Evolutionary conservation across 2,888 invertebrate species (phyloP).

Genomic region (Noctua pronuba): DNA sequence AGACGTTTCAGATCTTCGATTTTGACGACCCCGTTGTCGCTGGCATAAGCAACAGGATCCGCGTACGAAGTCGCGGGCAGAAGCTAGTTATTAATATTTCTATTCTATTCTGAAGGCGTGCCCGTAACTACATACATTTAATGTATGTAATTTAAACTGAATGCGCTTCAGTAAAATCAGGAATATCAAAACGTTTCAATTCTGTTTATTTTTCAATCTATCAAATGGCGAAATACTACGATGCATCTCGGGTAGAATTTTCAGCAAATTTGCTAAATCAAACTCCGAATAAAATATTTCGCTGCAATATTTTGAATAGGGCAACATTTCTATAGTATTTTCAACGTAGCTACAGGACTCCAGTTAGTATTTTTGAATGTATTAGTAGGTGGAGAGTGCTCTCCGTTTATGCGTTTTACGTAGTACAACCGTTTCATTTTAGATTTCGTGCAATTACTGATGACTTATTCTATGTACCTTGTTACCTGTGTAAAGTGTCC

Average conservation of each 20-base stretch:
- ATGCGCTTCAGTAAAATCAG: slow-evolving; percentile 25
- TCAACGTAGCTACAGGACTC: not conserved
- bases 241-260: slow-evolving; percentile 9
- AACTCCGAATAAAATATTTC: slow-evolving; percentile 43
- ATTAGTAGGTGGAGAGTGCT: not conserved
- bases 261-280: slow-evolving; percentile 41
- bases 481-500: not conserved
- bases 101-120: too few relatives aligned
- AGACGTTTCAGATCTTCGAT: too few relatives aligned
- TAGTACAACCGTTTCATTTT: not conserved
- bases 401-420: not conserved
- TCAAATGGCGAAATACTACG: slow-evolving; percentile 45
- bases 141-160: not conserved
- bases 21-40: too few relatives aligned
- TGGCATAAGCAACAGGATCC: too few relatives aligned
- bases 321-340: slow-evolving; percentile 26
- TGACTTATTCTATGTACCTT: not conserved
- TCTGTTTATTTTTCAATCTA: slow-evolving; percentile 39
- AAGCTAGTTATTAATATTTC: too few relatives aligned
- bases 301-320: slow-evolving; percentile 45
- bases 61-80: too few relatives aligned
- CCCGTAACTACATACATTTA: not conserved
- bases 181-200: slow-evolving; percentile 35
- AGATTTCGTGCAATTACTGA: not conserved
- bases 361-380: slow-evolving; percentile 11